These are phyloP conservation scores for Hymenochirus boettgeri DNA, from an alignment of 2,113 vertebrate genomes.

Conservation along the genomic window DNA sequence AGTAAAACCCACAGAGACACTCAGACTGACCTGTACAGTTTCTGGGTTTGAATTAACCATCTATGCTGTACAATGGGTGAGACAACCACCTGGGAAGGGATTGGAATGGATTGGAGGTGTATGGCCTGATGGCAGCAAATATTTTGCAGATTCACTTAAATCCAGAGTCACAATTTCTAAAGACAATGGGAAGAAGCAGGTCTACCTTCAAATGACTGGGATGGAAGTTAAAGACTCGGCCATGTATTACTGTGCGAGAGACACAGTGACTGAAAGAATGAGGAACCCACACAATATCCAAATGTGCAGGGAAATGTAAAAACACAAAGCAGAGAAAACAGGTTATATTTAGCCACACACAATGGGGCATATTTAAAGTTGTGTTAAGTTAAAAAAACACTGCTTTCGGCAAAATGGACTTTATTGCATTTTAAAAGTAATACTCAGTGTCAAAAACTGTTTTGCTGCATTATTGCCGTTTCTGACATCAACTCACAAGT, in stretches of 20 bases:
- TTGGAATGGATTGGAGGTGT: slow-evolving; percentile 29
- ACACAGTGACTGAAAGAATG: not conserved
- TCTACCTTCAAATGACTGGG: slow-evolving; percentile 13
- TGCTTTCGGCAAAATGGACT: too few relatives aligned
- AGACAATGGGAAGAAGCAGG: slow-evolving; percentile 5
- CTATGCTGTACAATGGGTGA: slow-evolving; percentile 13
- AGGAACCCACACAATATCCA: not conserved
- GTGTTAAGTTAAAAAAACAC: too few relatives aligned
- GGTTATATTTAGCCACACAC: too few relatives aligned
- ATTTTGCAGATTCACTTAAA: not conserved
- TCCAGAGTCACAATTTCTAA: slow-evolving; percentile 11
- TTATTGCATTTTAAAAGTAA: too few relatives aligned
- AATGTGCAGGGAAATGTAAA: too few relatives aligned
- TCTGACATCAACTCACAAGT: too few relatives aligned
- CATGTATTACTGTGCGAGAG: slow-evolving; percentile 1
- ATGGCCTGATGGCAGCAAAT: not conserved
- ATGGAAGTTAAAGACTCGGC: not conserved
- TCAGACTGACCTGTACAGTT: slow-evolving; percentile 20
- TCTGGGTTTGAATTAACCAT: slow-evolving; percentile 32
- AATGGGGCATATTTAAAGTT: too few relatives aligned
- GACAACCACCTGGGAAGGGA: slow-evolving; percentile 49
- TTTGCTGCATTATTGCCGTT: too few relatives aligned
- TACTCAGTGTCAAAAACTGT: too few relatives aligned
- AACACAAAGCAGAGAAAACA: too few relatives aligned
- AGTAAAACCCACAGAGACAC: slow-evolving; percentile 1